These are phyloP conservation scores for Xylocampa areola DNA, from an alignment of 2,888 invertebrate species.

Conservation along the genomic window DNA sequence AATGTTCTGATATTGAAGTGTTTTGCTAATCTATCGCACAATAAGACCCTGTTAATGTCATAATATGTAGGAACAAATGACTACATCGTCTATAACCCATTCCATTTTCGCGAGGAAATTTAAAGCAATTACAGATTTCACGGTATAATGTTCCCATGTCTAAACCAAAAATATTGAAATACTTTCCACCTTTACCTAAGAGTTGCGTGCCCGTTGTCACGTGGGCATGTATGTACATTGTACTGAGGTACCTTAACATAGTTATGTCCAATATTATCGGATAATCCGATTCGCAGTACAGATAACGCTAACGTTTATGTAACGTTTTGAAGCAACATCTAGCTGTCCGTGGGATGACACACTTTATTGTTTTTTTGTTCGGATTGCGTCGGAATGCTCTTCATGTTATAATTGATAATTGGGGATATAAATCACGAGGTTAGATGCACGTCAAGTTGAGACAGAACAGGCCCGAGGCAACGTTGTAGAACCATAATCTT, in stretches of 20 bases:
- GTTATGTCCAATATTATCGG: constrained; percentile 36
- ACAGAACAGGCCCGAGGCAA: constrained; percentile 41
- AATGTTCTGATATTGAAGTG: background rate
- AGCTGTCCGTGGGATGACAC: constrained; percentile 35
- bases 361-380: constrained; percentile 45
- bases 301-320: constrained; percentile 37
- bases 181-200: constrained; percentile 20
- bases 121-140: constrained; percentile 30
- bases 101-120: background rate
- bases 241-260: background rate
- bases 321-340: constrained; percentile 38
- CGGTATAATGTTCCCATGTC: constrained; percentile 29
- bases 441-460: constrained; percentile 40
- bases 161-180: constrained; percentile 9
- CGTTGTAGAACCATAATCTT: constrained; percentile 43
- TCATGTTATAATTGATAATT: constrained; percentile 52
- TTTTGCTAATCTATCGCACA: background rate
- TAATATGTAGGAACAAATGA: constrained; percentile 2
- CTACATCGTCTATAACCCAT: background rate
- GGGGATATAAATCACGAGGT: constrained; percentile 50
- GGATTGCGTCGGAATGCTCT: constrained; percentile 38
- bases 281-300: constrained; percentile 29
- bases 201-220: constrained; percentile 40
- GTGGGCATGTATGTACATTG: constrained; percentile 19
- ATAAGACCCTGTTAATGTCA: background rate